Conservation (phyloP, 1,140 invertebrate genomes). For the Tetramorium alpestre region DNA sequence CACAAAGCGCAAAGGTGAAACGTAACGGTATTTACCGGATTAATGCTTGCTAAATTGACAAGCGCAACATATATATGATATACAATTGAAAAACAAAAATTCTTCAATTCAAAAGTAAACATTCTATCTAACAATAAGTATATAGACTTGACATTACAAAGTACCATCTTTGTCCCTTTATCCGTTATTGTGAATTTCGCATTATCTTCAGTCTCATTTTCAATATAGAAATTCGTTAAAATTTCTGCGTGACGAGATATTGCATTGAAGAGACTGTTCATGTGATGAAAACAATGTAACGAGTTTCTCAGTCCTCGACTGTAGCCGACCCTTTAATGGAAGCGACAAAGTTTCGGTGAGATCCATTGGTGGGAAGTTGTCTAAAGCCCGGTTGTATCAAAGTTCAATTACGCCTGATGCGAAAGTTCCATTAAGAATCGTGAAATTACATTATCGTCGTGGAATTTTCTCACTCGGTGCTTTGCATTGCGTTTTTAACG, state of each 20-base stretch:
- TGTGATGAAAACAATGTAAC: constrained; percentile 16
- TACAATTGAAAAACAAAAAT: background rate
- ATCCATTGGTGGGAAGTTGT: constrained; percentile 23
- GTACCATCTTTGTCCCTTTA: background rate
- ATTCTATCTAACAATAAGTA: background rate
- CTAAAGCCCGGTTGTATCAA: constrained; percentile 33
- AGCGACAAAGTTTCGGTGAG: constrained; percentile 21
- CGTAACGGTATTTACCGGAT: background rate
- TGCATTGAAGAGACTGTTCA: constrained; percentile 1
- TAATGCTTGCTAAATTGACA: background rate
- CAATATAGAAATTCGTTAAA: background rate
- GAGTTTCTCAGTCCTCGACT: constrained; percentile 22
- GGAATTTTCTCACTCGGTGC: background rate
- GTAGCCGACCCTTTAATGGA: constrained; percentile 14
- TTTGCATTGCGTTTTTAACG: constrained; percentile 15
- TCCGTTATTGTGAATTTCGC: background rate
- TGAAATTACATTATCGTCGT: constrained; percentile 25
- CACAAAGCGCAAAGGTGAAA: background rate
- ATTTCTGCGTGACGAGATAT: constrained; percentile 1
- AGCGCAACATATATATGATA: background rate
- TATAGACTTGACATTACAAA: background rate
- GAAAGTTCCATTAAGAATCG: constrained; percentile 32
- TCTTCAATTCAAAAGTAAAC: background rate
- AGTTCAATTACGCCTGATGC: constrained; percentile 45
- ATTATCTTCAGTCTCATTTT: background rate